Evolutionary conservation across 2,113 vertebrate species (phyloP).

Genomic region (Lophius piscatorius): DNA sequence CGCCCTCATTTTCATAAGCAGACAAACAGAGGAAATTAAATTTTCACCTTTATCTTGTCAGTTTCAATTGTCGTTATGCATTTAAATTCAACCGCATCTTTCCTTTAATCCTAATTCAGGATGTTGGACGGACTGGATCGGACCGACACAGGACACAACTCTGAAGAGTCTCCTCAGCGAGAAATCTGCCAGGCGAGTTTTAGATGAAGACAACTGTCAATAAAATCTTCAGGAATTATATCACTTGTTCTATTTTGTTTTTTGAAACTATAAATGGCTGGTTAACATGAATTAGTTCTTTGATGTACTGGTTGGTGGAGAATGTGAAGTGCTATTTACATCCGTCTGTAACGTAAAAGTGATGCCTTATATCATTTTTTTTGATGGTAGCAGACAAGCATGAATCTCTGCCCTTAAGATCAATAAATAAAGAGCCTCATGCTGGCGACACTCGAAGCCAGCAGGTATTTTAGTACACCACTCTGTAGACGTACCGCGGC

Average conservation of each 20-base stretch:
- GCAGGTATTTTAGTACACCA: constrained; percentile 38
- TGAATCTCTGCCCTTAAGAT: constrained; percentile 58
- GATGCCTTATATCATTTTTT: constrained; percentile 74
- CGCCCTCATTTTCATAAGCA: too few relatives aligned
- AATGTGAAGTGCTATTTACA: constrained; percentile 76
- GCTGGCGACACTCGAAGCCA: constrained; percentile 58
- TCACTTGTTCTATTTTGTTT: constrained; percentile 52
- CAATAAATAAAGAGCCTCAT: constrained; percentile 31
- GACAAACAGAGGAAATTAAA: too few relatives aligned
- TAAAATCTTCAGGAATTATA: constrained; percentile 68
- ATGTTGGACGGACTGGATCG: constrained; percentile 9
- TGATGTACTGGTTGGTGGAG: constrained; percentile 72
- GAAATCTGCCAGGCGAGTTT: constrained; percentile 26
- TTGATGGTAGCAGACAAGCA: constrained; percentile 68
- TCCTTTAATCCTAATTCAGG: constrained; percentile 11
- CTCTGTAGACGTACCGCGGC: constrained; percentile 47
- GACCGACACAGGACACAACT: constrained; percentile 15
- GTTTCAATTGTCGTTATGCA: neutral
- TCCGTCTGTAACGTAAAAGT: constrained; percentile 70
- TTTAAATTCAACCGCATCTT: neutral
- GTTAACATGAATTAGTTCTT: constrained; percentile 65
- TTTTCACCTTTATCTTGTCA: too few relatives aligned
- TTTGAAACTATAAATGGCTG: constrained; percentile 63
- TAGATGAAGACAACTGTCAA: constrained; percentile 45
- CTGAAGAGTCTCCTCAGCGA: constrained; percentile 20